Conservation (phyloP, 2,797 vertebrate genomes). For the Phyllotis vaccarum region DNA sequence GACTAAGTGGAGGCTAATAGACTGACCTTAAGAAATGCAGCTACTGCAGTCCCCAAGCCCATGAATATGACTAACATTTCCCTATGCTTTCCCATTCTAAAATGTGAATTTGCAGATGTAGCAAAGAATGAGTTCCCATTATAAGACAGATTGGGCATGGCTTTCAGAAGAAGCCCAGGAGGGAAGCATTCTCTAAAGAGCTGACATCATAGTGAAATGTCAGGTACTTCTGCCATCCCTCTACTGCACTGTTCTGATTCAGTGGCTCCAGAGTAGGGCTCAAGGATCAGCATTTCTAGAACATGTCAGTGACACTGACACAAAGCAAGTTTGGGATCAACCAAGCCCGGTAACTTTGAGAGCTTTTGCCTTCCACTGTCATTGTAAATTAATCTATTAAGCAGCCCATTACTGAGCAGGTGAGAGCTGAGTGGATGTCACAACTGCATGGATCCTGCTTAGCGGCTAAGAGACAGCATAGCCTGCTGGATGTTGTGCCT, state of each 20-base stretch:
- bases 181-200: not conserved
- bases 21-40: not conserved
- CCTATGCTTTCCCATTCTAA: not conserved
- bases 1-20: not conserved
- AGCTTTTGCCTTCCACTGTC: not conserved
- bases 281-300: not conserved
- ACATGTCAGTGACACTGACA: not conserved
- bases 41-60: not conserved
- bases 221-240: accelerated
- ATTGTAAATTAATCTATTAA: not conserved
- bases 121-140: not conserved
- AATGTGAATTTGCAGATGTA: not conserved
- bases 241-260: not conserved
- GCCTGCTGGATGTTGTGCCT: not conserved
- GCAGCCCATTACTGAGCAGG: not conserved
- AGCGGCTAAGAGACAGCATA: not conserved
- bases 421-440: not conserved
- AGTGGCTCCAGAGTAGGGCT: not conserved
- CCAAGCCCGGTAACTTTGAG: not conserved
- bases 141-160: not conserved
- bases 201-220: not conserved
- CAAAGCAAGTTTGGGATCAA: no score
- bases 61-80: not conserved
- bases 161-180: not conserved
- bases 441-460: not conserved